Evolutionary conservation across 1,140 invertebrate species (phyloP).

Genomic region (Popillia japonica): DNA sequence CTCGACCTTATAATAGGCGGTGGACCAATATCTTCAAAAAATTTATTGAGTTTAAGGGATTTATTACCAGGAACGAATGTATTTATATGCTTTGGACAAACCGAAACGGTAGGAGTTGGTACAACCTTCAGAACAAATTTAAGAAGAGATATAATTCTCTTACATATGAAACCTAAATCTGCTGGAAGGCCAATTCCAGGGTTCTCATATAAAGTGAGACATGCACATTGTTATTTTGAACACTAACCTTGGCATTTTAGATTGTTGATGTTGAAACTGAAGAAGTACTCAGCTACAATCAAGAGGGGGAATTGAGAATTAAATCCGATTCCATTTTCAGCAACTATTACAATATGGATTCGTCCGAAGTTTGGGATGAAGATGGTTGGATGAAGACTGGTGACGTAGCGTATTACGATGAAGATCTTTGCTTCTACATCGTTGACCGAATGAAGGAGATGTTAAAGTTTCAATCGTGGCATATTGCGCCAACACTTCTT

Average conservation of each 20-base stretch:
- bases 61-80: constrained; percentile 54
- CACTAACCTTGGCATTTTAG: constrained; percentile 37
- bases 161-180: constrained; percentile 50
- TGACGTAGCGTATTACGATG: constrained; percentile 74
- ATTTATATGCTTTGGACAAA: constrained; percentile 51
- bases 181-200: constrained; percentile 49
- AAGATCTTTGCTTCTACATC: constrained; percentile 71
- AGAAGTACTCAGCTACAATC: constrained; percentile 60
- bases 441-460: constrained; percentile 78
- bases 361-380: constrained; percentile 63
- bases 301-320: constrained; percentile 68
- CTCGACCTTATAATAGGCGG: constrained; percentile 49
- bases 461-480: constrained; percentile 73
- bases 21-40: constrained; percentile 44
- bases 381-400: constrained; percentile 76
- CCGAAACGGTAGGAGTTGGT: constrained; percentile 50
- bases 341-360: constrained; percentile 63
- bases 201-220: constrained; percentile 50
- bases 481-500: constrained; percentile 66
- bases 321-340: constrained; percentile 63
- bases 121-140: constrained; percentile 48
- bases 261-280: constrained; percentile 61
- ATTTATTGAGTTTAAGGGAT: constrained; percentile 49
- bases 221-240: neutral
- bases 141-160: constrained; percentile 46